These are phyloP conservation scores for Odobenus rosmarus DNA, from an alignment of 2,113 vertebrate genomes.

Conservation along the genomic window DNA sequence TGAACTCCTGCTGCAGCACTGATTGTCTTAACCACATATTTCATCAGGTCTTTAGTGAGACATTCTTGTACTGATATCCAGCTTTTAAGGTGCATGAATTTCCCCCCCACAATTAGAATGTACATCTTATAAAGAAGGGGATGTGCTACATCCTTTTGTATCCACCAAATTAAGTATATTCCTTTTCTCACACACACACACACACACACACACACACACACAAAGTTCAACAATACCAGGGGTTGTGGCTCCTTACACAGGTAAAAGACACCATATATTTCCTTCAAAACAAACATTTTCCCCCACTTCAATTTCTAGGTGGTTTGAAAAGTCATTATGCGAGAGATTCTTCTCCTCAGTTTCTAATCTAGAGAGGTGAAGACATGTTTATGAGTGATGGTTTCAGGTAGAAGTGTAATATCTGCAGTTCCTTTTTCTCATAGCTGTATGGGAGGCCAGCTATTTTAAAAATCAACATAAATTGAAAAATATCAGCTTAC, in stretches of 20 bases:
- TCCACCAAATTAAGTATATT: neutral
- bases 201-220: neutral
- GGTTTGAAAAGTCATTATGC: neutral
- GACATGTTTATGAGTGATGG: neutral
- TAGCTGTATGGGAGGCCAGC: neutral
- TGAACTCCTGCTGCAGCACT: neutral
- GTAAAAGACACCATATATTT: neutral
- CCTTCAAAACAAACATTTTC: neutral
- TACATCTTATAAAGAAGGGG: neutral
- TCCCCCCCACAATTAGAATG: neutral
- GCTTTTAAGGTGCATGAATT: neutral
- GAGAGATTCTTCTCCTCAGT: neutral
- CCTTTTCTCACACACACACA: neutral
- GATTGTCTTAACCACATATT: neutral
- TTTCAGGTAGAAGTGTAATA: neutral
- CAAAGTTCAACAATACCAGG: neutral
- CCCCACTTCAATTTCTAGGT: neutral
- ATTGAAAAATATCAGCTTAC: constrained; percentile 1
- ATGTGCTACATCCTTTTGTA: neutral
- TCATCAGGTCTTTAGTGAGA: neutral
- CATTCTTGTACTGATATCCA: neutral
- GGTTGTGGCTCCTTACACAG: neutral
- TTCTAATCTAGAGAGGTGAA: neutral
- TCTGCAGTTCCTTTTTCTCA: neutral
- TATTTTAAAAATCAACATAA: constrained; percentile 55